These are phyloP conservation scores for Heliconius aoede DNA, from an alignment of 2,888 invertebrate genomes.

Conservation along the genomic window DNA sequence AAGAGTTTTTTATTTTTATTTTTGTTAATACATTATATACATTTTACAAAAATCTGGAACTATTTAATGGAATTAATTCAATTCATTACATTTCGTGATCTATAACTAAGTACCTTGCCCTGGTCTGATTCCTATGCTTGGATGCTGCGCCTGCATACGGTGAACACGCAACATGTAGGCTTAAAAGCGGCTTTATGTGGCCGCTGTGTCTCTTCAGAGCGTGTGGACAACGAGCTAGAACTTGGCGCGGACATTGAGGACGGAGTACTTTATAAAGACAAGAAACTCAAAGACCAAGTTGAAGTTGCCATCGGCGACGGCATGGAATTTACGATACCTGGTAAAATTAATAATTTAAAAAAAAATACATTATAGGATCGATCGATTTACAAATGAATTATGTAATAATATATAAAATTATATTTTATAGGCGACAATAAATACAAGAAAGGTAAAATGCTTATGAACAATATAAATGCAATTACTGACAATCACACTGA, in stretches of 20 bases:
- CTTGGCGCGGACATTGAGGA: conserved; percentile 89
- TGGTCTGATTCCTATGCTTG: conserved; percentile 84
- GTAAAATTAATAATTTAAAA: conserved; percentile 65
- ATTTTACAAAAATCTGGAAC: background rate
- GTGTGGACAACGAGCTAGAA: conserved; percentile 86
- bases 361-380: no score
- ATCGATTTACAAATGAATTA: background rate
- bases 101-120: conserved; percentile 51
- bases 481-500: conserved; percentile 89
- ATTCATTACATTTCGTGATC: conserved; percentile 26
- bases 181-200: conserved; percentile 84
- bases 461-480: conserved; percentile 92
- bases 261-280: conserved; percentile 92
- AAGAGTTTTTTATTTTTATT: conserved; percentile 8
- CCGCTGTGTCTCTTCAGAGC: conserved; percentile 88
- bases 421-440: conserved; percentile 88
- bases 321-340: conserved; percentile 96
- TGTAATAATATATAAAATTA: conserved; percentile 22
- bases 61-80: conserved; percentile 14
- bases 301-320: conserved; percentile 96
- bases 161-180: conserved; percentile 73
- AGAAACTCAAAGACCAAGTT: conserved; percentile 94
- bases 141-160: conserved; percentile 67
- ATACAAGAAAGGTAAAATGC: conserved; percentile 91
- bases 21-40: conserved; percentile 14